Conservation (phyloP, 2,888 invertebrate species). For the Laspeyria flexula region DNA sequence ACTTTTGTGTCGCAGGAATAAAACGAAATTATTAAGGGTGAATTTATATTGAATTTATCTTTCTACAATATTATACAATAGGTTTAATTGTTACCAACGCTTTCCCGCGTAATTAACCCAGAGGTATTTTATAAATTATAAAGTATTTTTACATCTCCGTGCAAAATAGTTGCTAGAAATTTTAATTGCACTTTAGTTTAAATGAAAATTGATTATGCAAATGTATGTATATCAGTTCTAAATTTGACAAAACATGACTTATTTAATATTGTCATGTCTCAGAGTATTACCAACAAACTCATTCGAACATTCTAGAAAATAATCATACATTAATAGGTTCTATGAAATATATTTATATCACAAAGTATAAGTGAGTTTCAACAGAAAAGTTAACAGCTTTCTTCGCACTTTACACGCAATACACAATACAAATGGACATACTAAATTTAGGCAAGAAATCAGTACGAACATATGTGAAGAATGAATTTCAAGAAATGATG, state of each 20-base stretch:
- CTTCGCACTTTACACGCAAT: slow-evolving; percentile 24
- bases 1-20: slow-evolving; percentile 33
- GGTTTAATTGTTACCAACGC: slow-evolving; percentile 60
- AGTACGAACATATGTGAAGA: slow-evolving; percentile 16
- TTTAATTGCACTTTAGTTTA: slow-evolving; percentile 68
- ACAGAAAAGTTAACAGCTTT: slow-evolving; percentile 42
- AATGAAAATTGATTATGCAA: slow-evolving; percentile 49
- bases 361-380: slow-evolving; percentile 63
- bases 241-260: slow-evolving; percentile 35
- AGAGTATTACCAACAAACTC: slow-evolving; percentile 30
- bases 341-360: slow-evolving; percentile 57
- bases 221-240: slow-evolving; percentile 34
- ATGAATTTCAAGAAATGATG: slow-evolving; percentile 6
- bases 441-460: slow-evolving; percentile 29
- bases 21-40: slow-evolving; percentile 69
- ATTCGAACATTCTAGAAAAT: slow-evolving; percentile 35
- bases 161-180: slow-evolving; percentile 52
- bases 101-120: slow-evolving; percentile 50
- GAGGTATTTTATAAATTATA: slow-evolving; percentile 39
- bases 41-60: slow-evolving; percentile 83
- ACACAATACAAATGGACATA: slow-evolving; percentile 29
- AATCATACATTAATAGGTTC: slow-evolving; percentile 34
- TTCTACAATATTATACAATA: slow-evolving; percentile 83
- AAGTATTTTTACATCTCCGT: slow-evolving; percentile 60
- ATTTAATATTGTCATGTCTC: slow-evolving; percentile 28